Percentiles rank a stretch among this genome's conserved stretches.
phyloP scores from a whole-genome alignment of 2,888 invertebrate species.

The Slavum lentiscoides region DNA sequence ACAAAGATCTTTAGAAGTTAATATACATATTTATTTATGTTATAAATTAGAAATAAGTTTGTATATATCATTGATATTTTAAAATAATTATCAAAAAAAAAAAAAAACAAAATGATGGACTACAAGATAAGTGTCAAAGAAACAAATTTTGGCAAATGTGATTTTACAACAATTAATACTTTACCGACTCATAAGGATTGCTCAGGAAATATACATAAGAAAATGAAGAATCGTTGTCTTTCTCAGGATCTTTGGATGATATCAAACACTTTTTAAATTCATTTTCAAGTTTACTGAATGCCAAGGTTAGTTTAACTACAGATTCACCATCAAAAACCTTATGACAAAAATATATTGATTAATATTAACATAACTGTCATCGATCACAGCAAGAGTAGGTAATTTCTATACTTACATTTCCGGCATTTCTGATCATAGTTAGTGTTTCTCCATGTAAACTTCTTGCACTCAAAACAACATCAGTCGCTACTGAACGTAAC shows the following conservation, averaged over 20 bases:
- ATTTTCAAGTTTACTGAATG: conserved; percentile 72
- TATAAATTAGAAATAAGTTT: not conserved
- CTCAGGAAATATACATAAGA: conserved; percentile 38
- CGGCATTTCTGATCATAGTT: conserved; percentile 67
- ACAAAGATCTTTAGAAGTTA: too few species aligned
- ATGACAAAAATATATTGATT: too few species aligned
- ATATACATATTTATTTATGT: not conserved
- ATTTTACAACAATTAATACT: not conserved
- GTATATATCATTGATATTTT: not conserved
- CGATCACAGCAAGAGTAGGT: not conserved
- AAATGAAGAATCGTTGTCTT: conserved; percentile 14
- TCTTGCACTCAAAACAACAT: conserved; percentile 69
- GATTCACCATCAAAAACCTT: conserved; percentile 45
- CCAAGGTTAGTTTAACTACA: conserved; percentile 63
- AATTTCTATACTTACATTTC: conserved; percentile 56
- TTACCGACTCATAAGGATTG: conserved; percentile 47
- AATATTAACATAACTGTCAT: not conserved
- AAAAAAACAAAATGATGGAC: too few species aligned
- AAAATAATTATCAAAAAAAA: too few species aligned
- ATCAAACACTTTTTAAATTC: conserved; percentile 70
- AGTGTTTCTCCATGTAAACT: conserved; percentile 76
- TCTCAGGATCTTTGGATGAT: conserved; percentile 40
- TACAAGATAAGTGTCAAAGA: too few species aligned
- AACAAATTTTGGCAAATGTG: not conserved
- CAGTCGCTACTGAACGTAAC: conserved; percentile 75